Conservation (phyloP, 2,888 invertebrate species). For the Coleophora deauratella region DNA sequence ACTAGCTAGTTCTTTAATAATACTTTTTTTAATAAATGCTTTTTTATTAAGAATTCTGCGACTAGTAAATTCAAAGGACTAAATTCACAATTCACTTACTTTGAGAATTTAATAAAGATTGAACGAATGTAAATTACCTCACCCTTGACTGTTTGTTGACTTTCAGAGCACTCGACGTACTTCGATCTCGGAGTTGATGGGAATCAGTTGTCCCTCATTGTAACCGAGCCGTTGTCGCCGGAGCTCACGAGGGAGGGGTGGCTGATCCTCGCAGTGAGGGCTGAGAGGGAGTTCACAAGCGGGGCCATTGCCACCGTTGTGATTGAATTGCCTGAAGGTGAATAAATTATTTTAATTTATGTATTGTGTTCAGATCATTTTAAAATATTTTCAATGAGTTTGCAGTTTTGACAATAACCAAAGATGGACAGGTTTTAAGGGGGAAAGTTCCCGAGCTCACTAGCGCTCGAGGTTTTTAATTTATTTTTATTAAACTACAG, state of each 20-base stretch:
- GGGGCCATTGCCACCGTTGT: conserved; percentile 46
- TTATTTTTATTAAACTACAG: too few relatives aligned
- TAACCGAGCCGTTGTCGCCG: conserved; percentile 25
- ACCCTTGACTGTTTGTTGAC: conserved; percentile 2
- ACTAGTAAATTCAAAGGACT: neutral
- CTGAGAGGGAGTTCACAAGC: conserved; percentile 45
- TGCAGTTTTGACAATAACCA: too few relatives aligned
- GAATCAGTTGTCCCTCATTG: conserved; percentile 31
- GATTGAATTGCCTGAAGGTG: conserved; percentile 53
- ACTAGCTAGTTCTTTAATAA: too few relatives aligned
- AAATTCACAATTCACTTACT: neutral
- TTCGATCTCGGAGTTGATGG: conserved; percentile 26
- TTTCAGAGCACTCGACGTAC: conserved; percentile 34
- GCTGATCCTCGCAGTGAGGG: conserved; percentile 40
- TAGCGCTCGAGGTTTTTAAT: too few relatives aligned
- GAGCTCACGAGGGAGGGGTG: conserved; percentile 28
- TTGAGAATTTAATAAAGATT: neutral
- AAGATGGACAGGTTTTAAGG: too few relatives aligned
- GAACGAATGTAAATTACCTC: neutral
- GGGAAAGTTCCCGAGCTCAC: too few relatives aligned
- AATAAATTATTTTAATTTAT: too few relatives aligned
- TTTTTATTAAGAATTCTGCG: too few relatives aligned
- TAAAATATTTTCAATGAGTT: too few relatives aligned
- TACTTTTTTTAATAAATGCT: too few relatives aligned
- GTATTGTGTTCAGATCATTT: too few relatives aligned